Evolutionary conservation across 2,888 invertebrate species (phyloP), one percentile per base, ranked within the genome.

Genomic region (Epinotia brunnichana): DNA sequence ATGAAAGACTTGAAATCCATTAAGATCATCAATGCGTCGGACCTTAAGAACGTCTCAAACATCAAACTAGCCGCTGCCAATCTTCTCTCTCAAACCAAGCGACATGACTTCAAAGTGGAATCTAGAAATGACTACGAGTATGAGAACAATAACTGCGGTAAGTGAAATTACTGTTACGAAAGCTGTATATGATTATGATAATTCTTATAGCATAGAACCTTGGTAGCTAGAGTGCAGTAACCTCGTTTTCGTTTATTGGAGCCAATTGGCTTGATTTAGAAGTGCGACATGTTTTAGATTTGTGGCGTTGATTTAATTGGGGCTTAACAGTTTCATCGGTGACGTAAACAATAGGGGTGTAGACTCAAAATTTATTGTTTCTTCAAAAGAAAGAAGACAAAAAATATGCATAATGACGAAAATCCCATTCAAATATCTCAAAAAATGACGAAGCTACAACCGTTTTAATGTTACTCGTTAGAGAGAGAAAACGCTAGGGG

Each of bases 1-100:
- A 95, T 96, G 89, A 95, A 96, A 85, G 95, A 95, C 82, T 93
- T 96, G 70, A 95, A 95, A 78, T 95, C 95, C 0, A 95, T 96
- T 70, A 96, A 96, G 89, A 96, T 96, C 70, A 95, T 96, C 67
- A 96, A 96, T 79, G 94, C 95, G 0, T 91, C 95, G 0, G 94
- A 94, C 77, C 82, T 95, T 76, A 92, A 94, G 85, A 91, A 94
- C 75, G 91, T 94, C 9, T 90, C 94, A 4, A 94, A 93, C 78
- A 92, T 94, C 41, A 94, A 94, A 75, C 77, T 94, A 62, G 91
- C 94, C 0, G 93, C 94, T 0, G 94, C 94, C 0, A 94, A 94
- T 77, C 82, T 94, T 17, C 78, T 94, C 41, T 90, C 93, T 64
- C 93, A 94, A 77, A 90, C 90, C 77, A 94, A 93, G 81, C 81